Evolutionary conservation across 2,113 vertebrate species (phyloP).

Genomic region (Boleophthalmus pectinirostris): DNA sequence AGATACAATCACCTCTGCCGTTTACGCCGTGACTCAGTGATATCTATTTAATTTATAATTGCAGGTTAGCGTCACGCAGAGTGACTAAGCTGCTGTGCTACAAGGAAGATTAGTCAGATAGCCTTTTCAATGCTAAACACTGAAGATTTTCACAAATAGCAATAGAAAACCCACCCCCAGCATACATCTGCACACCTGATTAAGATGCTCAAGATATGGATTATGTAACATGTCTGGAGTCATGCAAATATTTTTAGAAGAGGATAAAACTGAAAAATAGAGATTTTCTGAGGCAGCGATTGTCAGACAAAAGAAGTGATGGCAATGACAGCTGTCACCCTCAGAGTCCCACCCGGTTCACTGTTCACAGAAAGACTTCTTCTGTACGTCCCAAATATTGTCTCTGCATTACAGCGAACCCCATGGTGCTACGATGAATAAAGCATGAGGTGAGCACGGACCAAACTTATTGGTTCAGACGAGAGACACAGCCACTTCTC

Average conservation of each 20-base stretch:
- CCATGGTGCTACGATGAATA: slow-evolving; percentile 55
- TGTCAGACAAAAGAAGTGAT: slow-evolving; percentile 26
- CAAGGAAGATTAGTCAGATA: slow-evolving; percentile 14
- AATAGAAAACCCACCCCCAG: neutral
- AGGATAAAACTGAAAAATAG: neutral
- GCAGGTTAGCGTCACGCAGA: slow-evolving; percentile 4
- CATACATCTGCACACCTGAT: neutral
- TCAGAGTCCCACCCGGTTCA: slow-evolving; percentile 14
- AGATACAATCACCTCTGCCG: slow-evolving; percentile 4
- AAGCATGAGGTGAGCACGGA: slow-evolving; percentile 56
- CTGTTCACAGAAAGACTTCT: slow-evolving; percentile 33
- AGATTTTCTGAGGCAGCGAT: slow-evolving; percentile 1
- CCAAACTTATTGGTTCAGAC: slow-evolving; percentile 43
- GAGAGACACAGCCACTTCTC: slow-evolving; percentile 48
- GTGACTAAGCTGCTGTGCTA: slow-evolving; percentile 21
- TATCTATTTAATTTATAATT: slow-evolving; percentile 23
- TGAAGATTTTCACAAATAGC: slow-evolving; percentile 6
- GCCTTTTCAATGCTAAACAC: slow-evolving; percentile 3
- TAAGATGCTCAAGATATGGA: neutral
- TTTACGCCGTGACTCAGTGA: slow-evolving; percentile 29
- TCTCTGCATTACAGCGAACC: slow-evolving; percentile 39
- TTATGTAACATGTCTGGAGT: neutral
- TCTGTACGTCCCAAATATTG: slow-evolving; percentile 35
- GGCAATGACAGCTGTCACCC: slow-evolving; percentile 47
- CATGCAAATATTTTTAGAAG: neutral